phyloP scores from a whole-genome alignment of 2,113 vertebrate species.

The Petrocephalus microphthalmus region DNA sequence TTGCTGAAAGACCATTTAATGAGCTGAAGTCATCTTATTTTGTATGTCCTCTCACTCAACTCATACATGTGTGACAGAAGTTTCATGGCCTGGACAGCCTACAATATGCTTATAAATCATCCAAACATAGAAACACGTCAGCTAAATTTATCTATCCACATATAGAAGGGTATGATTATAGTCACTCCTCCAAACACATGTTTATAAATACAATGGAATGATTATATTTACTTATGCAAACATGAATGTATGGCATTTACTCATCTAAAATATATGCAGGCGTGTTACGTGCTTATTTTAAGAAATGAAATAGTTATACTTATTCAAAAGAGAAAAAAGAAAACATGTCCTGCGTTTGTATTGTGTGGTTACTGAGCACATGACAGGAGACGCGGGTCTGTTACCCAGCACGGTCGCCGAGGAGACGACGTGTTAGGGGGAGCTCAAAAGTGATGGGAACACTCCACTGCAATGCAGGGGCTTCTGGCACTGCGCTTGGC shows the following conservation, averaged over 20 bases:
- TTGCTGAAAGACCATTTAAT: not conserved
- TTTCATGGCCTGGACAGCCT: not conserved
- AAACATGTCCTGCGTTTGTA: not conserved
- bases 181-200: not conserved
- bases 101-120: not conserved
- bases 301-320: not conserved
- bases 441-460: not conserved
- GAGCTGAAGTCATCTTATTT: not conserved
- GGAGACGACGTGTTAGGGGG: not conserved
- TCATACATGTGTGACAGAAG: not conserved
- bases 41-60: not conserved
- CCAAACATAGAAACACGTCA: not conserved
- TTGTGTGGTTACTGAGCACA: not conserved
- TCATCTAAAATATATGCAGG: not conserved
- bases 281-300: not conserved
- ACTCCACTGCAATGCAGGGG: conserved; percentile 16
- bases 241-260: not conserved
- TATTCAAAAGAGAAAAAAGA: not conserved
- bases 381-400: not conserved
- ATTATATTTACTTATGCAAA: not conserved
- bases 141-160: not conserved
- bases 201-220: not conserved
- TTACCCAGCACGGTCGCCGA: not conserved
- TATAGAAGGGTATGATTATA: not conserved
- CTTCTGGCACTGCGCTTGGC: not conserved